Conservation (phyloP, 2,888 invertebrate species). For the Microctonus brassicae region DNA sequence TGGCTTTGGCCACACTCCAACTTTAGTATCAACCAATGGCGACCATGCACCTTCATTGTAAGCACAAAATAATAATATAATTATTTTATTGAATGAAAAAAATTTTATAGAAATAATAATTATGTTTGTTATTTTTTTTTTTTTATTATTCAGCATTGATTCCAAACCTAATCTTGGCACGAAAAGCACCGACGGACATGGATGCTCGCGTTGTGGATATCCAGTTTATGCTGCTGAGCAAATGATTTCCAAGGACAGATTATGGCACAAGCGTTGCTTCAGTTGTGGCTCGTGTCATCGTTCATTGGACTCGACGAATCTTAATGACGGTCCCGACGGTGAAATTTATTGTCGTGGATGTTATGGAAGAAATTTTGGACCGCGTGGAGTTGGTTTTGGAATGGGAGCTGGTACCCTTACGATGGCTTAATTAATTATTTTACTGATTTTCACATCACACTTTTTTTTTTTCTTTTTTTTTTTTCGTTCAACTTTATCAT, state of each 20-base stretch:
- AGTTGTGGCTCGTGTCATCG: slow-evolving; percentile 89
- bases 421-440: slow-evolving; percentile 78
- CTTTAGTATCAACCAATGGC: slow-evolving; percentile 82
- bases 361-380: slow-evolving; percentile 89
- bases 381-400: slow-evolving; percentile 91
- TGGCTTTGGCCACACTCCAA: slow-evolving; percentile 89
- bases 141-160: slow-evolving; percentile 74
- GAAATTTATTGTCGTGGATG: slow-evolving; percentile 95
- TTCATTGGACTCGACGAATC: slow-evolving; percentile 90
- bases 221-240: slow-evolving; percentile 96
- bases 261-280: slow-evolving; percentile 96
- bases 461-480: slow-evolving; percentile 10
- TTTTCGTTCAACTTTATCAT: background rate
- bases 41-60: slow-evolving; percentile 81
- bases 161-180: slow-evolving; percentile 80
- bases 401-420: slow-evolving; percentile 91
- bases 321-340: slow-evolving; percentile 92
- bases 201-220: slow-evolving; percentile 90
- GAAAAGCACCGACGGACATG: slow-evolving; percentile 82
- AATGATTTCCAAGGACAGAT: slow-evolving; percentile 92
- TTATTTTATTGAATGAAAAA: background rate
- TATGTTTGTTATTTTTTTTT: background rate
- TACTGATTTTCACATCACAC: background rate
- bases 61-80: slow-evolving; percentile 67
- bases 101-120: background rate